Evolutionary conservation across 2,797 vertebrate genomes (phyloP), one percentile per base, ranked within the genome.

Genomic region (Malacoctenus gilli): DNA sequence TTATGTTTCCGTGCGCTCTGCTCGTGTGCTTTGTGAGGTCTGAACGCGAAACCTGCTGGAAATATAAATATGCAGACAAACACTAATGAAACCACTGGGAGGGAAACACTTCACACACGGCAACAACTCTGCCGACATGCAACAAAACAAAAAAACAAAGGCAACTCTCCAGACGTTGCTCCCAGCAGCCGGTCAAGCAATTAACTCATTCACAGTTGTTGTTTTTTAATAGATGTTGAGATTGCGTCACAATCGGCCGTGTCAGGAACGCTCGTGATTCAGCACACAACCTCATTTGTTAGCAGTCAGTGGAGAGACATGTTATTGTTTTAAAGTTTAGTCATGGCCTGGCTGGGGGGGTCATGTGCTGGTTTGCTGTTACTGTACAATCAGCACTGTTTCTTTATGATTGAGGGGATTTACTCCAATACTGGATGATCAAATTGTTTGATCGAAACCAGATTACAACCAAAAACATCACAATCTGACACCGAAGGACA

Each of bases 361-460:
- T 72, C 72, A 59, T 40, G 46, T 41, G 30, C 40, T 30, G 19
- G 36, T 57, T 52, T 43, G 23, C 36, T 57, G 41, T 39, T 55
- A 63, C 13, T 32, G 43, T 37, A 37, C 48, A 63, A 40, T 50
- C 6, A 49, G 22, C 31, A 52, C 23, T 21, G 39, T 49, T 71
- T 67, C 62, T 69, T 53, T 42, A 23, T 65, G 74, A 55, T 58
- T 59, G 20, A 47, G 62, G 20, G n/a, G n/a, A n/a, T n/a, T n/a
- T n/a, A n/a, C n/a, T n/a, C n/a, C n/a, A n/a, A n/a, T n/a, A n/a
- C n/a, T n/a, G n/a, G n/a, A n/a, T n/a, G n/a, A n/a, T n/a, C n/a
- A 28, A 28, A 28, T 9, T 28, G 25, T 6, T 28, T 5, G 25
- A 28, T 28, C 25, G 5, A 28, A 28, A 28, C 25, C 5, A 6